Evolutionary conservation across 2,113 vertebrate genomes (phyloP), one percentile per base, ranked within the genome.

Genomic region (Xenopus laevis): DNA sequence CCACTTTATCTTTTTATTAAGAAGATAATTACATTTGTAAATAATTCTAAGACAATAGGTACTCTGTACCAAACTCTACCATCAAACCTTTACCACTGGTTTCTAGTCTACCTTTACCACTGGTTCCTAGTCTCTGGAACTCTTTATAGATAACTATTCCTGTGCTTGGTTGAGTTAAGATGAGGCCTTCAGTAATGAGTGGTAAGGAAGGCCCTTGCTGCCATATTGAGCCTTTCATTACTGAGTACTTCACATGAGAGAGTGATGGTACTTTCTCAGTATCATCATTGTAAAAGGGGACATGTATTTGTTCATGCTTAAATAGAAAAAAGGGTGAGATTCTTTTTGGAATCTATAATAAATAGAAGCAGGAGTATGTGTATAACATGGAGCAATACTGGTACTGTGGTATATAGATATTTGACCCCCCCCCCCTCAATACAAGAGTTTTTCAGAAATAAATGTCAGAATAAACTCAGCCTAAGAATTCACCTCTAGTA

Each of bases 131-230:
- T 83, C 83, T 83, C 79, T 79, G 86, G 86, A 84, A 82, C 47
- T 63, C 80, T 86, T 47, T 84, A 77, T 73, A 65, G 79, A 40
- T 86, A 83, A 78, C 79, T 84, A 87, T 82, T 84, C 80, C 84
- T 77, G 80, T 81, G 83, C 10, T 82, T 84, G 80, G 83, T 84
- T 63, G 58, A 61, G 57, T 62, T 61, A 40, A 75, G 50, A 23
- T 2, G 12, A 60, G 47, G 44, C 58, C 23, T 68, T 62, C 46
- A 62, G 72, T 68, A 62, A 8, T 62, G 27, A 53, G 46, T 40
- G 13, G 18, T 18, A 21, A 13, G 13, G 8, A 50, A 18, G 65
- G 18, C 18, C 13, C 20, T 9, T 67, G 21, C 45, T 16, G 50
- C n/a, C 11, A 30, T 68, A 4, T 16, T 68, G 44, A 45, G 15